Conservation (phyloP, 2,797 vertebrate species). For the Sebastes wilsoni region DNA sequence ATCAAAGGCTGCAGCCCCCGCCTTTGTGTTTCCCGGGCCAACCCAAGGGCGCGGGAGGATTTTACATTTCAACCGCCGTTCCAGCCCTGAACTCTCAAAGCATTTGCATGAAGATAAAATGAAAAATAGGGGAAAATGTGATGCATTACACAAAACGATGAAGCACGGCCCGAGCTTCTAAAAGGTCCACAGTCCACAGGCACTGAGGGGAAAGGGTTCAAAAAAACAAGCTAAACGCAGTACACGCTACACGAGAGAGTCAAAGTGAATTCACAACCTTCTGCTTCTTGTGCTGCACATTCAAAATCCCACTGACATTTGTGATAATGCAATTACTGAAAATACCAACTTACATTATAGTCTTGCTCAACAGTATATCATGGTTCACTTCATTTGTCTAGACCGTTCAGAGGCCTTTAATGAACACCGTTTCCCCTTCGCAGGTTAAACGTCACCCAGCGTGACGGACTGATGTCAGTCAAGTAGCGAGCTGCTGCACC, state of each 20-base stretch:
- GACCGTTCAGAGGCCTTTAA: background rate
- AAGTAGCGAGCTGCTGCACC: background rate
- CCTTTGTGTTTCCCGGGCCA: conserved; percentile 57
- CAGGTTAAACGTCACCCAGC: background rate
- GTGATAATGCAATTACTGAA: background rate
- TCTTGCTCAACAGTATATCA: background rate
- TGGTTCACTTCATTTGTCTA: background rate
- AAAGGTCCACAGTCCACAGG: background rate
- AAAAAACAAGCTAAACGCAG: background rate
- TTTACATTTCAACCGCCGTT: conserved; percentile 55
- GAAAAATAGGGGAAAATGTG: background rate
- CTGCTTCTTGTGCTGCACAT: background rate
- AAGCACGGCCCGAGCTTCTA: background rate
- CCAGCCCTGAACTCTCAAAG: conserved; percentile 10
- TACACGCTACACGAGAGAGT: background rate
- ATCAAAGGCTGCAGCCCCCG: conserved; percentile 67
- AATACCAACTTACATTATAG: background rate
- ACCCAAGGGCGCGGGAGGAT: conserved; percentile 56
- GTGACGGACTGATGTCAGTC: too few species aligned
- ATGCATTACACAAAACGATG: conserved; percentile 11
- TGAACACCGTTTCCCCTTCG: background rate
- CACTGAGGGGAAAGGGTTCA: background rate
- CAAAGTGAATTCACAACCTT: background rate
- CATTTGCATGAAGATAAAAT: conserved; percentile 30
- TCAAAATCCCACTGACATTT: background rate